These are phyloP conservation scores for Sminthurinus aureus DNA, from an alignment of 2,888 invertebrate genomes.

Conservation along the genomic window DNA sequence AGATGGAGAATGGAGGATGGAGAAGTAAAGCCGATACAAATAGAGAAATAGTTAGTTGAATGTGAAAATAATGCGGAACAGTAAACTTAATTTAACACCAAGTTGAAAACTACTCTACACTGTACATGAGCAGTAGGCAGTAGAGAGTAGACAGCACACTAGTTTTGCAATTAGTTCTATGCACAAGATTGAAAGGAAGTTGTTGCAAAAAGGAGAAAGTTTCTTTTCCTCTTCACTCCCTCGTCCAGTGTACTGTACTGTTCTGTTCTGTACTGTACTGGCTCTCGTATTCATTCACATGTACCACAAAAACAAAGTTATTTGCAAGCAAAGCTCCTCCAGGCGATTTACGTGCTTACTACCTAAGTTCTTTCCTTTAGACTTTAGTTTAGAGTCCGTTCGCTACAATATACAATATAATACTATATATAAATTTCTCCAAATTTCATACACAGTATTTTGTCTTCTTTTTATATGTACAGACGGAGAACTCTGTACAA, in stretches of 20 bases:
- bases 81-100: not conserved
- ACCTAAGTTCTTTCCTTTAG: not conserved
- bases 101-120: not conserved
- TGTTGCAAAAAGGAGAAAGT: not conserved
- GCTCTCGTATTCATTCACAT: not conserved
- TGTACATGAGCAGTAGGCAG: no score
- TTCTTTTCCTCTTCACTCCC: not conserved
- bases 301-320: slow-evolving; percentile 10
- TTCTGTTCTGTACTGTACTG: not conserved
- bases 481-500: no score
- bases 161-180: slow-evolving; percentile 17
- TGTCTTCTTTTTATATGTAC: no score
- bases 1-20: no score
- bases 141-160: not conserved
- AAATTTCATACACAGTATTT: no score
- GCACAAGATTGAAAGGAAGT: not conserved
- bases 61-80: not conserved
- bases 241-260: not conserved
- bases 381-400: not conserved
- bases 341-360: slow-evolving; percentile 28
- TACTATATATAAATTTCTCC: not conserved
- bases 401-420: slow-evolving; percentile 15
- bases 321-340: slow-evolving; percentile 32
- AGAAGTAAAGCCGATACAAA: not conserved
- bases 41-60: not conserved